Evolutionary conservation across 2,797 vertebrate genomes (phyloP).

Genomic region (Macrochelys suwanniensis): DNA sequence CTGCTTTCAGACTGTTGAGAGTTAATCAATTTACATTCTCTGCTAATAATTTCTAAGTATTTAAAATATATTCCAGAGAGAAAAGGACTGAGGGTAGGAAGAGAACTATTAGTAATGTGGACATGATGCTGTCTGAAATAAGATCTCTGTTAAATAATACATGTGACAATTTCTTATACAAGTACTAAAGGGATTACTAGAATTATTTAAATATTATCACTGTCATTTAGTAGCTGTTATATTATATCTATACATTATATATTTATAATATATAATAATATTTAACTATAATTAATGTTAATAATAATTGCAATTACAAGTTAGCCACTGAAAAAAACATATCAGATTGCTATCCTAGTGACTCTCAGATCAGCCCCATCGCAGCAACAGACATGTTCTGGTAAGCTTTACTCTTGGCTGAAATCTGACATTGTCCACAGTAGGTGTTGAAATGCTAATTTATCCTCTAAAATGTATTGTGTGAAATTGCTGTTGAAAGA

Average conservation of each 20-base stretch:
- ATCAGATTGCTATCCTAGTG: neutral
- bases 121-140: conserved; percentile 55
- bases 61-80: conserved; percentile 52
- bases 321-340: conserved; percentile 29
- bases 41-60: conserved; percentile 62
- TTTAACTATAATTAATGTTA: conserved; percentile 29
- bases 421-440: conserved; percentile 15
- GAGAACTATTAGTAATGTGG: conserved; percentile 62
- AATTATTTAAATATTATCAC: conserved; percentile 65
- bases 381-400: neutral
- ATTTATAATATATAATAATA: neutral
- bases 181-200: conserved; percentile 72
- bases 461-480: conserved; percentile 16
- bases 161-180: conserved; percentile 73
- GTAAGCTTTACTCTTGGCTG: neutral
- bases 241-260: neutral
- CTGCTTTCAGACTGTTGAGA: conserved; percentile 69
- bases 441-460: conserved; percentile 47
- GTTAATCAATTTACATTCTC: conserved; percentile 45
- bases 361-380: conserved; percentile 12
- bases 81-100: conserved; percentile 19
- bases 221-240: conserved; percentile 43
- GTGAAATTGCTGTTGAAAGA: neutral
- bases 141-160: conserved; percentile 75
- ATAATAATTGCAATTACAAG: conserved; percentile 59